These are phyloP conservation scores for Macquaria ambigua DNA, from an alignment of 2,113 vertebrate species.

Conservation along the genomic window DNA sequence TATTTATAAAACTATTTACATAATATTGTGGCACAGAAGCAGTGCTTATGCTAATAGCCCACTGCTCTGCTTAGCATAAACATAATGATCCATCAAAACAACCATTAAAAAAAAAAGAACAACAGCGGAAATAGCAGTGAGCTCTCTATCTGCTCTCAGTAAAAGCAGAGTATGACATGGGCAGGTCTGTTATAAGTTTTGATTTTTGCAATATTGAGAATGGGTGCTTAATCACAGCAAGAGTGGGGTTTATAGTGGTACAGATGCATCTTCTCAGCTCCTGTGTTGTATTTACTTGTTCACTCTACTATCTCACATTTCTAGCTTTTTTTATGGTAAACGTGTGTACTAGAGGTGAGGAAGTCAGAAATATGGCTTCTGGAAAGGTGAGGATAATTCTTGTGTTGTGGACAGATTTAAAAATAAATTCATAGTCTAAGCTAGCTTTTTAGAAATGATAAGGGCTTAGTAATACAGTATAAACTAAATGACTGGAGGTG, in stretches of 20 bases:
- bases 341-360: neutral
- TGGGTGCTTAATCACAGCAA: neutral
- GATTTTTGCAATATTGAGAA: neutral
- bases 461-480: neutral
- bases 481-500: neutral
- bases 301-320: neutral
- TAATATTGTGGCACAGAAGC: neutral
- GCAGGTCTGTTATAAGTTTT: neutral
- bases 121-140: neutral
- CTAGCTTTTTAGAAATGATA: neutral
- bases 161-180: neutral
- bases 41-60: constrained; percentile 26
- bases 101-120: neutral
- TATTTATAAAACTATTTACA: constrained; percentile 25
- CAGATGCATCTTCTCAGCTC: neutral
- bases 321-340: neutral
- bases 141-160: neutral
- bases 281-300: neutral
- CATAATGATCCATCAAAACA: constrained; percentile 40
- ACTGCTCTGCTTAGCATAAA: constrained; percentile 34
- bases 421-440: neutral
- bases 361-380: neutral
- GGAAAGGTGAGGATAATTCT: neutral
- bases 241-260: neutral
- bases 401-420: neutral